These are phyloP conservation scores for Neotoma lepida DNA, from an alignment of 2,113 vertebrate genomes.

Conservation along the genomic window DNA sequence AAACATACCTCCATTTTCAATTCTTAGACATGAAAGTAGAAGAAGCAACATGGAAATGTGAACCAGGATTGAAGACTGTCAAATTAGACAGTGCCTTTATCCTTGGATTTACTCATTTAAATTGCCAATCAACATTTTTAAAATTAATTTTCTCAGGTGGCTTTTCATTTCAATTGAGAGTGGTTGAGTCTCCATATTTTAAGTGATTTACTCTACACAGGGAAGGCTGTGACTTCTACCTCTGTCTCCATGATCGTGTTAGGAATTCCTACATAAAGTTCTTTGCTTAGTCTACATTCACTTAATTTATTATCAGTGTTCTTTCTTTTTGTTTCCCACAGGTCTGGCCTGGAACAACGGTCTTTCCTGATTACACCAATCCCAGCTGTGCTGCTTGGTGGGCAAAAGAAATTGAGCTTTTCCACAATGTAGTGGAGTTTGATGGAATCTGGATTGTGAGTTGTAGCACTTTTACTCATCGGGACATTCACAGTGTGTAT, in stretches of 20 bases:
- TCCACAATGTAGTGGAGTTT: constrained; percentile 86
- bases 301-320: background rate
- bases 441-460: constrained; percentile 99
- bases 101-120: background rate
- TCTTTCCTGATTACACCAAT: constrained; percentile 96
- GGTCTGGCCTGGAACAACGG: constrained; percentile 95
- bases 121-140: background rate
- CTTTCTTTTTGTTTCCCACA: constrained; percentile 70
- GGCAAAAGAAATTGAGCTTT: constrained; percentile 88
- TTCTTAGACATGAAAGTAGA: background rate
- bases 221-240: background rate
- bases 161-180: background rate
- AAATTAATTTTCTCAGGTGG: background rate
- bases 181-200: background rate
- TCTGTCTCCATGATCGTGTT: background rate
- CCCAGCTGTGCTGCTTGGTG: constrained; percentile 90
- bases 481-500: background rate
- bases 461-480: constrained; percentile 62
- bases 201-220: background rate
- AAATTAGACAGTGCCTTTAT: background rate
- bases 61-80: background rate
- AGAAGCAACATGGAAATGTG: background rate
- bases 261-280: background rate
- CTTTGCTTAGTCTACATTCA: background rate
- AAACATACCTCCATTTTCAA: background rate